Conservation (phyloP, 1,140 invertebrate genomes). For the Ruditapes philippinarum region DNA sequence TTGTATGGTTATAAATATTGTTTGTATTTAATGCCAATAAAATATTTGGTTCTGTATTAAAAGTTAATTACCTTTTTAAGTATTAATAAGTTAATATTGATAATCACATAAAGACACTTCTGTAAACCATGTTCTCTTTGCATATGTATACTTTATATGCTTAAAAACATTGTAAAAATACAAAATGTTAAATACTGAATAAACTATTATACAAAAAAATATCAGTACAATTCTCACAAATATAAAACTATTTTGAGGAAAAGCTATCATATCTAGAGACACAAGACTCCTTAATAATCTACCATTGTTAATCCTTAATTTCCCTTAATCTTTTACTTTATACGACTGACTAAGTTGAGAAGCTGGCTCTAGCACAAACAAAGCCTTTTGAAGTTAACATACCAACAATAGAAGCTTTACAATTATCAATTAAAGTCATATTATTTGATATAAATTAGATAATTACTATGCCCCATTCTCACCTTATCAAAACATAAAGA, state of each 20-base stretch:
- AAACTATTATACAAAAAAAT: no score
- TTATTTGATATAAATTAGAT: slow-evolving; percentile 25
- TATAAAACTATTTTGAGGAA: slow-evolving; percentile 28
- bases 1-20: no score
- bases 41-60: no score
- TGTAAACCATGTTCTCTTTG: no score
- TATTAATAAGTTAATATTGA: no score
- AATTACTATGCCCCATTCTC: slow-evolving; percentile 47
- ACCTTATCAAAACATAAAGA: slow-evolving; percentile 42
- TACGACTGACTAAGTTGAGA: slow-evolving; percentile 44
- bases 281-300: slow-evolving; percentile 6
- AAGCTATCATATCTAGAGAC: slow-evolving; percentile 35
- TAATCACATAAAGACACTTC: no score
- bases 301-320: slow-evolving; percentile 51
- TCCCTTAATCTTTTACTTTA: slow-evolving; percentile 56
- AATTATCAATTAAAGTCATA: slow-evolving; percentile 59
- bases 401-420: slow-evolving; percentile 23
- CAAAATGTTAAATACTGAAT: no score
- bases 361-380: slow-evolving; percentile 52
- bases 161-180: no score
- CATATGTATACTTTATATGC: no score
- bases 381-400: slow-evolving; percentile 44
- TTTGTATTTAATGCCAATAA: no score
- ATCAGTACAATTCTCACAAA: no score
- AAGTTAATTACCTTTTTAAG: no score